A percentile compares a stretch with the other conserved stretches of the same genome.
Conservation (phyloP, 1,140 invertebrate genomes). For the Zelostemma sp. region DNA sequence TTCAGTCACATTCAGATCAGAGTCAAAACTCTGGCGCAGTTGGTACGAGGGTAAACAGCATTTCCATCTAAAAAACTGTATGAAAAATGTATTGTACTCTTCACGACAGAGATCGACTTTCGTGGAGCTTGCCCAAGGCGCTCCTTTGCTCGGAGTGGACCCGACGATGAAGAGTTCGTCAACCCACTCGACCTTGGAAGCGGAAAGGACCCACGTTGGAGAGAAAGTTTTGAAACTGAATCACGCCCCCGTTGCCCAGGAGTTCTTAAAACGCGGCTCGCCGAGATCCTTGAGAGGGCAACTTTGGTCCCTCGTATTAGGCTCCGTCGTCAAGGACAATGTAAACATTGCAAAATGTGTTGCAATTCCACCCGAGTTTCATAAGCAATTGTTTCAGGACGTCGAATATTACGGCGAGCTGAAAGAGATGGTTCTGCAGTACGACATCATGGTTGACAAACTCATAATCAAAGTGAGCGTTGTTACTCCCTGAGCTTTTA, state of each 20-base stretch:
- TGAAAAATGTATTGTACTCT: constrained; percentile 31
- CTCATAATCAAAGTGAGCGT: constrained; percentile 88
- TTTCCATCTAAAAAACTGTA: constrained; percentile 9
- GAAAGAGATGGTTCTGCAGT: constrained; percentile 86
- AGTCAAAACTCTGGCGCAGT: constrained; percentile 84
- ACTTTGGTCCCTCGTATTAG: constrained; percentile 87
- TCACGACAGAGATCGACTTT: constrained; percentile 75
- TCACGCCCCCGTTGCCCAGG: constrained; percentile 82
- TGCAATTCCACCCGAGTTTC: too few species aligned
- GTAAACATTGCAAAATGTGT: constrained; percentile 68
- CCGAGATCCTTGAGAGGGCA: constrained; percentile 81
- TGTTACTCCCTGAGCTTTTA: too few species aligned
- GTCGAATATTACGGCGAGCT: constrained; percentile 85
- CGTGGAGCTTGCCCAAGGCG: constrained; percentile 76
- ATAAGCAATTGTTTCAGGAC: constrained; percentile 75
- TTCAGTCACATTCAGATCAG: constrained; percentile 88
- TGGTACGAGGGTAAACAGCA: constrained; percentile 72
- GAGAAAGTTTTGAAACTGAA: constrained; percentile 77
- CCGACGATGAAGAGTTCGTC: constrained; percentile 71
- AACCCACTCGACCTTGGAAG: constrained; percentile 75
- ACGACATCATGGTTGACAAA: constrained; percentile 94
- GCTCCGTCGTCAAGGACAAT: constrained; percentile 77
- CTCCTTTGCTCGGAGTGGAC: constrained; percentile 78
- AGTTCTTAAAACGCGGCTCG: constrained; percentile 89
- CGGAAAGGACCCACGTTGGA: constrained; percentile 76